A percentile compares a stretch with the other conserved stretches of the same genome.
Conservation (phyloP, 2,797 vertebrate genomes). For the Lepidocolaptes lacrymiger region DNA sequence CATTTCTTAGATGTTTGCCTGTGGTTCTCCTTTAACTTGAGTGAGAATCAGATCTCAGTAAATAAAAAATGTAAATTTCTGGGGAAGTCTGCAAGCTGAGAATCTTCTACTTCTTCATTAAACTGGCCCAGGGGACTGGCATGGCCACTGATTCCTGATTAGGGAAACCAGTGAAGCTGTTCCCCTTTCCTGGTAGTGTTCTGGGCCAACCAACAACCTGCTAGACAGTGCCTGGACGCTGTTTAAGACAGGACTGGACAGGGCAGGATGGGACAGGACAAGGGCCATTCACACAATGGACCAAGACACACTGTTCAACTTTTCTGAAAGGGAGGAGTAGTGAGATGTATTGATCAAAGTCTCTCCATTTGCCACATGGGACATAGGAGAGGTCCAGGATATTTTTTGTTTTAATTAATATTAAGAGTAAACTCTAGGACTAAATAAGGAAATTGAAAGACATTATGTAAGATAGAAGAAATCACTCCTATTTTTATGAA, state of each 20-base stretch:
- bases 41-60: neutral
- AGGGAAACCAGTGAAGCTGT: neutral
- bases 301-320: neutral
- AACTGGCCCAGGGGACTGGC: accelerated
- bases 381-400: neutral
- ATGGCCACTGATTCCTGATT: neutral
- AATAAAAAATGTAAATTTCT: neutral
- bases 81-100: neutral
- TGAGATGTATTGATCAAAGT: neutral
- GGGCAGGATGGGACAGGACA: neutral
- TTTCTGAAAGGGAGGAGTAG: neutral
- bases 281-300: neutral
- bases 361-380: neutral
- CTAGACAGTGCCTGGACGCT: neutral
- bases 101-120: neutral
- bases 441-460: neutral
- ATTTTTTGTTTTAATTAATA: neutral
- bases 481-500: neutral
- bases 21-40: neutral
- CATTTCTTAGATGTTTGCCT: neutral
- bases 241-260: neutral
- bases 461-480: neutral
- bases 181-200: neutral
- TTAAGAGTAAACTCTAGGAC: neutral
- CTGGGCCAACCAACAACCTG: neutral